Evolutionary conservation across 2,888 invertebrate genomes (phyloP).

Genomic region (Rhagonycha lutea): DNA sequence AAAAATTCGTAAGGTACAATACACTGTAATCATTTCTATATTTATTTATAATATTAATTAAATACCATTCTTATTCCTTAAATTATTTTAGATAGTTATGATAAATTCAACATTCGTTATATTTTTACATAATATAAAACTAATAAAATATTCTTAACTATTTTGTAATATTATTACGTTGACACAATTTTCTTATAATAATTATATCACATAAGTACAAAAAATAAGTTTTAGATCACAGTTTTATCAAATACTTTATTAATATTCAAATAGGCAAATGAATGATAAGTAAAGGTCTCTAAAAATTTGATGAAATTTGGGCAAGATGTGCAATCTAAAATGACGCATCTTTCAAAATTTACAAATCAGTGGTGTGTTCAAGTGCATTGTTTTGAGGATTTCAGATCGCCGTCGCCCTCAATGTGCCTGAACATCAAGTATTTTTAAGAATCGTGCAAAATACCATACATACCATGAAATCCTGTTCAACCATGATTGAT

Average conservation of each 20-base stretch:
- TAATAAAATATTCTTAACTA: not conserved
- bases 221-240: not conserved
- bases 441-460: too few species aligned
- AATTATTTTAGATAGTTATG: not conserved
- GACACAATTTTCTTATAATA: not conserved
- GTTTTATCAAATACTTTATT: not conserved
- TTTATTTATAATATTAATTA: not conserved
- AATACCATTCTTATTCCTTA: not conserved
- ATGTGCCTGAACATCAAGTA: too few species aligned
- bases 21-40: not conserved
- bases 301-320: not conserved
- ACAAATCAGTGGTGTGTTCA: too few species aligned
- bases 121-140: not conserved
- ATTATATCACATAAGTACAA: not conserved
- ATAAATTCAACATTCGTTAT: not conserved
- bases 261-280: not conserved
- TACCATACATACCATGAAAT: too few species aligned
- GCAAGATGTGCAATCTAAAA: too few species aligned
- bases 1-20: not conserved
- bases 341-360: too few species aligned
- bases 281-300: not conserved
- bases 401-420: too few species aligned
- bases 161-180: not conserved
- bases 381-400: too few species aligned
- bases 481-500: too few species aligned